Evolutionary conservation across 2,888 invertebrate genomes (phyloP), one percentile per base, ranked within the genome.

Genomic region (Plusia festucae): DNA sequence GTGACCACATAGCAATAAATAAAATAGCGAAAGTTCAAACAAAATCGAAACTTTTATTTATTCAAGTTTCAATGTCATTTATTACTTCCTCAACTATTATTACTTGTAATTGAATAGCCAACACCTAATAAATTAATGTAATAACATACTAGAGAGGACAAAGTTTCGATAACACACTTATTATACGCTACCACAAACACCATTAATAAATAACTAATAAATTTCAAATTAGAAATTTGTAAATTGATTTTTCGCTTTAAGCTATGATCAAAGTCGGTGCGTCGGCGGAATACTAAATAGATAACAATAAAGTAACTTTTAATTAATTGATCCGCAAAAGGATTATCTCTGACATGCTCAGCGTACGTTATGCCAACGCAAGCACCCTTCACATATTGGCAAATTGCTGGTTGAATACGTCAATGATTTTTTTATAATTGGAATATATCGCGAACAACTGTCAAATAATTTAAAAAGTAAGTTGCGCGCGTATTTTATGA

Each of bases 311-410:
- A 76, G 63, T 66, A 60, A 55, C 67, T 60, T 65, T 58, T 79
- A 79, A 78, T 82, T 73, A 75, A 78, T 74, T 49, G 65, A 44
- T 46, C 55, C 61, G 57, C 66, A 69, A 79, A 73, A 81, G 74
- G 68, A 68, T 76, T 55, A 51, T 56, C 44, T 13, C 0, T 5
- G 60, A 62, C 56, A 72, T 55, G n/a, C 11, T 73, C 67, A 81
- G 67, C 40, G 54, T 78, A 76, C 52, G 70, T 53, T 67, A 65
- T 27, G 60, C 24, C 53, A 55, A 7, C 9, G 11, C 20, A 8
- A 9, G 9, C 9, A 1, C 4, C 18, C 27, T 16, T 22, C 27
- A 32, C 15, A 1, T 46, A n/a, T 13, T 40, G 40, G 40, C 40
- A 40, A 40, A 40, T 40, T 40, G 40, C 40, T 30, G n/a, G n/a